Evolutionary conservation across 2,888 invertebrate genomes (phyloP), one percentile per base, ranked within the genome.

Genomic region (Subacronicta megacephala): DNA sequence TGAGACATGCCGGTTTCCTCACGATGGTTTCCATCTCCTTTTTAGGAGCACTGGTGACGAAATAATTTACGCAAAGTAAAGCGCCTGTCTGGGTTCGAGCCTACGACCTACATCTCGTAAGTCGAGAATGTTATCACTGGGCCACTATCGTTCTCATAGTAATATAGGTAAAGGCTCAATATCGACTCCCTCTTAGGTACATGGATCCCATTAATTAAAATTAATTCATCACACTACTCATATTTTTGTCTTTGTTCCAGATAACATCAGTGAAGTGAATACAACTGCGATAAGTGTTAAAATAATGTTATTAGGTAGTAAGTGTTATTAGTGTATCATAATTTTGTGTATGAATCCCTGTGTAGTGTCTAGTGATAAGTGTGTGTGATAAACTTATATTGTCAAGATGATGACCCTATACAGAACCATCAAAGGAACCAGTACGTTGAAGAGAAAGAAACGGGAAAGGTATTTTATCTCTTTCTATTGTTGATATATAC

Each of bases 321-420:
- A 63, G 60, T 66, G 58, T 46, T 52, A 33, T 7, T 62, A 49
- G 64, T 61, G 67, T 13, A 33, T 46, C 46, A 46, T 61, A 54
- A 35, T 60, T 46, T 23, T 47, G 59, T 61, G 72, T 50, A 72
- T 67, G 52, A 63, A 62, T 60, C 57, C 73, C 75, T 72, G 75
- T 63, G 78, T 78, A 80, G 81, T 75, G 62, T 51, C 77, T 77
- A 80, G 81, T 75, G 62, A 52, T 71, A 71, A 77, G 80, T 56
- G 7, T 47, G 3, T 63, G 64, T 75, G 50, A 7, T 20, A 23
- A 40, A 7, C 29, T 38, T 26, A 10, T 10, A 13, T 16, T 10
- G 49, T 73, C 87, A 95, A 92, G 78, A 95, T 95, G 95, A 95
- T 95, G 95, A 95, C 95, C 75, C 59, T 95, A 45, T 95, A 95